A percentile compares a stretch with the other conserved stretches of the same genome.
These are phyloP conservation scores for Hassar affinis DNA, from an alignment of 2,113 vertebrate species.

Conservation along the genomic window DNA sequence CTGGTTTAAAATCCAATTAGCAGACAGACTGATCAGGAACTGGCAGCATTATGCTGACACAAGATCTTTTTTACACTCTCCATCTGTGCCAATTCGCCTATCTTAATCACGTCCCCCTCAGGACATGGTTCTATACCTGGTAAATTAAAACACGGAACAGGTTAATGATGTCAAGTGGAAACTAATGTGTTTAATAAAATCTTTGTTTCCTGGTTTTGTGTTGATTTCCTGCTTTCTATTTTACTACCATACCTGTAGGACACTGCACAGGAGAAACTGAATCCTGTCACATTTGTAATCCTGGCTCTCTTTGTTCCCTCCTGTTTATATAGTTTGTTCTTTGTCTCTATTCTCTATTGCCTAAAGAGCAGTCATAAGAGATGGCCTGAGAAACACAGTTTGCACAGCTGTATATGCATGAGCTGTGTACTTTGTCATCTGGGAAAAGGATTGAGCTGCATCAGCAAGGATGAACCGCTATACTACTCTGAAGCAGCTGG, in stretches of 20 bases:
- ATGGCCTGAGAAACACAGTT: constrained; percentile 7
- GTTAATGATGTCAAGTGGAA: constrained; percentile 18
- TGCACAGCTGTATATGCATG: neutral
- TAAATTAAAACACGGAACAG: neutral
- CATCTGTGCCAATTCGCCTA: constrained; percentile 46
- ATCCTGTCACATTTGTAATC: neutral
- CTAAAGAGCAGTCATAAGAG: neutral
- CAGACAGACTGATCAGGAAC: constrained; percentile 31
- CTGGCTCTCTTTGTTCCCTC: neutral
- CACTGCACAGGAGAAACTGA: neutral
- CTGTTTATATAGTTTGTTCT: neutral
- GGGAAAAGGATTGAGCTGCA: neutral
- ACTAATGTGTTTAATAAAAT: neutral
- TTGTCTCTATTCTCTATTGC: neutral
- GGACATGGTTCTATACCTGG: neutral
- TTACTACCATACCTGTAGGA: neutral
- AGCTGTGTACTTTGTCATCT: neutral
- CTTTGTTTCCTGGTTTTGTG: neutral
- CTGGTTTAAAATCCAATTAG: constrained; percentile 47
- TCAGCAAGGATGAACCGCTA: constrained; percentile 88
- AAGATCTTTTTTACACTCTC: constrained; percentile 68
- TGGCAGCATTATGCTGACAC: constrained; percentile 61
- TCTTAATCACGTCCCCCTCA: constrained; percentile 49
- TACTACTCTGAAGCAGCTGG: constrained; percentile 89
- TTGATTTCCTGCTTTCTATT: neutral